Percentiles rank a stretch among this genome's conserved stretches.
Evolutionary conservation across 2,113 vertebrate genomes (phyloP).

Genomic region (Saguinus midas): DNA sequence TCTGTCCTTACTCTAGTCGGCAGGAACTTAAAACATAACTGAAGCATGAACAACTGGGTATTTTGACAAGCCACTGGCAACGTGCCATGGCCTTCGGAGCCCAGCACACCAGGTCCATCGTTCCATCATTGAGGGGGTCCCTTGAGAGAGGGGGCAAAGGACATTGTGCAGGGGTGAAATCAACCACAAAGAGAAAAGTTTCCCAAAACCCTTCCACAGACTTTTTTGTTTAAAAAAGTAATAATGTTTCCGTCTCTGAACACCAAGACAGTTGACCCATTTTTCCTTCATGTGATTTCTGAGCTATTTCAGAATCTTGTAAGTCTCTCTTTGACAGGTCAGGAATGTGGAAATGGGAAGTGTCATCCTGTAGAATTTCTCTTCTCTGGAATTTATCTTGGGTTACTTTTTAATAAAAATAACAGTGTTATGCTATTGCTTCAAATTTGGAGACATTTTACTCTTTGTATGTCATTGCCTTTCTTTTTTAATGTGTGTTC

Average conservation of each 20-base stretch:
- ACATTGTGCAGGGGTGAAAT: neutral
- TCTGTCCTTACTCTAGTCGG: neutral
- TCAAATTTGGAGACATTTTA: neutral
- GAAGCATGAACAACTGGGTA: neutral
- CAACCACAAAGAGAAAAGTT: neutral
- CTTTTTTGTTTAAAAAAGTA: neutral
- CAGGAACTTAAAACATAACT: neutral
- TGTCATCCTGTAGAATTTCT: conserved; percentile 2
- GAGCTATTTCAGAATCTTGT: conserved; percentile 69
- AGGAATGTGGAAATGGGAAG: conserved; percentile 63
- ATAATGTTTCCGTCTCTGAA: conserved; percentile 76
- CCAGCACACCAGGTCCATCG: rapidly evolving
- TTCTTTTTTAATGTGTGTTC: neutral
- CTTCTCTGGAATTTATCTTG: neutral
- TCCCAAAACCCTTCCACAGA: neutral
- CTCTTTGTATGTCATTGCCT: neutral
- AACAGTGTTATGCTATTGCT: conserved; percentile 55
- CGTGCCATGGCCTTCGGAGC: neutral
- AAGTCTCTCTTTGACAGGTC: conserved; percentile 67
- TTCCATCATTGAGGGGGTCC: neutral
- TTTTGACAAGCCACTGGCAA: neutral
- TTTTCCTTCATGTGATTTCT: conserved; percentile 62
- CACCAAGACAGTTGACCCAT: conserved; percentile 64
- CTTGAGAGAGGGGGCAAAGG: neutral
- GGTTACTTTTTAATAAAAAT: neutral